Evolutionary conservation across 2,888 invertebrate species (phyloP), one percentile per base, ranked within the genome.

Genomic region (Scaptomyza parva): DNA sequence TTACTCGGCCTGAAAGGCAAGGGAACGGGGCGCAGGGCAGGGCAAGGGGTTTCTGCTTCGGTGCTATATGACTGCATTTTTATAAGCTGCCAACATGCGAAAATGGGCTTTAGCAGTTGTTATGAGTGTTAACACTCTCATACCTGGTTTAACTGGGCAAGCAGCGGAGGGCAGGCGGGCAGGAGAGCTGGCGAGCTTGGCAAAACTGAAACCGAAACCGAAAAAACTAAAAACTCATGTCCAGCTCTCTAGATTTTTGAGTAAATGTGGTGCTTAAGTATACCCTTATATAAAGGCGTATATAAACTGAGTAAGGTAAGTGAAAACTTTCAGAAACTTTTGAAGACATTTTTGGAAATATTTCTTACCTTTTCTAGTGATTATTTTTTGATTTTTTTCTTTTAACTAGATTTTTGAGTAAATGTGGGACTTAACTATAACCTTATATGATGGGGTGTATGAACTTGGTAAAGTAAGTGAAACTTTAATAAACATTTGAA

Each of bases 41-140:
- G n/a, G n/a, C n/a, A 4, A 20, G 45, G 44, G n/a, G n/a, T n/a
- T n/a, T 58, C 26, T 18, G 30, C 45, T 57, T 52, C 17, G 70
- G 71, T 72, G 84, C 78, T 75, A 75, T 79, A 71, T 79, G 80
- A 66, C 67, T 85, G 82, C 72, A 82, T 76, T 83, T 86, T 90
- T 89, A 89, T 88, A 90, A 88, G 89, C 80, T 86, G 86, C 82
- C 85, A 90, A 89, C 89, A 90, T 89, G 90, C 90, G 82, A 89
- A 88, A 90, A 88, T 89, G 82, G 86, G 72, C 88, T 85, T 84
- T 88, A 88, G 84, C 84, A 88, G 84, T 85, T 86, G 85, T 85
- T 85, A 85, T 87, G 88, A 87, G 86, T 88, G 84, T 85, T 88
- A 88, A 85, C 84, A 87, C 83, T 88, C 87, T 65, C 78, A 80